These are phyloP conservation scores for Bombylius major DNA, from an alignment of 2,888 invertebrate genomes.

Conservation along the genomic window DNA sequence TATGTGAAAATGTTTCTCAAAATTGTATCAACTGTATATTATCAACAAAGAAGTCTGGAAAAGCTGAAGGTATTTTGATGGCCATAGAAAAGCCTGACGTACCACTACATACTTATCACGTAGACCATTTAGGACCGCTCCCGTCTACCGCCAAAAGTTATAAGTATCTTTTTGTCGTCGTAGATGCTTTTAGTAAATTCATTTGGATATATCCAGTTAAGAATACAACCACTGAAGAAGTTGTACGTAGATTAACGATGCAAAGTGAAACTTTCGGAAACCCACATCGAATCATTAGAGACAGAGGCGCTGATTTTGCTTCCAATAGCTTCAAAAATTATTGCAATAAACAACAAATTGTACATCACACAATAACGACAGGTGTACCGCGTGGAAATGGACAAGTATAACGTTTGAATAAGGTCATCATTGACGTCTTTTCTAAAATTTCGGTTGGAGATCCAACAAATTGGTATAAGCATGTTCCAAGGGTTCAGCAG, in stretches of 20 bases:
- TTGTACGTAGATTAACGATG: constrained; percentile 19
- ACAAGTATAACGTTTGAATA: constrained; percentile 26
- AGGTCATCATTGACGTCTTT: constrained; percentile 20
- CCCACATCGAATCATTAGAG: constrained; percentile 24
- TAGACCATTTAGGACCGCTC: constrained; percentile 27
- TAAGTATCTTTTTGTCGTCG: constrained; percentile 23
- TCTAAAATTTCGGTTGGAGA: constrained; percentile 25
- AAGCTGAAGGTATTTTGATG: constrained; percentile 24
- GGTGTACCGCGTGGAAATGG: constrained; percentile 29
- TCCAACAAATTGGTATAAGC: constrained; percentile 11
- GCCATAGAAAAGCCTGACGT: constrained; percentile 21
- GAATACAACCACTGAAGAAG: constrained; percentile 20
- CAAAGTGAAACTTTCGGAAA: constrained; percentile 26
- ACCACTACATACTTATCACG: constrained; percentile 22
- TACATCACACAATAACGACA: constrained; percentile 19
- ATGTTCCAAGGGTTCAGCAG: background rate
- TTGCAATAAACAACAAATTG: constrained; percentile 23
- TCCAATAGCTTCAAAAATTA: constrained; percentile 24
- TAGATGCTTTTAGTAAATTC: constrained; percentile 27
- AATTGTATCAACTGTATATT: constrained; percentile 13
- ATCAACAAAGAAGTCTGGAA: constrained; percentile 17
- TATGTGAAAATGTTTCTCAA: background rate
- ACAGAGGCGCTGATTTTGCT: constrained; percentile 28
- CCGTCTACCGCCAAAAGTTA: constrained; percentile 20
- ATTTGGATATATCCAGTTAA: constrained; percentile 25